A percentile compares a stretch with the other conserved stretches of the same genome.
phyloP scores from a whole-genome alignment of 2,888 invertebrate genomes.

The Isoperla grammatica region DNA sequence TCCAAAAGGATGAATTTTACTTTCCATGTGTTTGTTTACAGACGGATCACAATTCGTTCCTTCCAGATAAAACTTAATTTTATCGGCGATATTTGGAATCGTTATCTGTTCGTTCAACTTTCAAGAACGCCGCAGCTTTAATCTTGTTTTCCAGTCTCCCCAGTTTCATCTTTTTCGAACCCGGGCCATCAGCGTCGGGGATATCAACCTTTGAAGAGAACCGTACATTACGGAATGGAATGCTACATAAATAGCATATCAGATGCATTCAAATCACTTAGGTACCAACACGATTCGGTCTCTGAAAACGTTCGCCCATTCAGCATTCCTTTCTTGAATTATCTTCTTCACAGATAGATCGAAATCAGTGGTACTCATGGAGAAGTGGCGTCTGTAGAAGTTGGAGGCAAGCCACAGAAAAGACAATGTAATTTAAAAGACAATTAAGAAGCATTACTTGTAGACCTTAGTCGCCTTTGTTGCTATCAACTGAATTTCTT shows the following conservation, averaged over 20 bases:
- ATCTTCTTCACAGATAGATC: conserved; percentile 2
- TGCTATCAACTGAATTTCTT: too few species aligned
- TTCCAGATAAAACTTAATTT: conserved; percentile 6
- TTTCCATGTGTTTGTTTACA: not conserved
- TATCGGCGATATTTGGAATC: not conserved
- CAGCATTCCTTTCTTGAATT: not conserved
- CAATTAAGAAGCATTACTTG: too few species aligned
- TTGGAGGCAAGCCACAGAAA: too few species aligned
- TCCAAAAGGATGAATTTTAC: not conserved
- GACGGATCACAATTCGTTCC: not conserved
- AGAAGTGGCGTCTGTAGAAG: too few species aligned
- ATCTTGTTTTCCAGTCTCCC: conserved; percentile 1
- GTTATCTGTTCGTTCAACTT: conserved; percentile 6
- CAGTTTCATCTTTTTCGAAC: not conserved
- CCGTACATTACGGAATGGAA: conserved; percentile 1
- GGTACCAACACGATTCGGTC: not conserved
- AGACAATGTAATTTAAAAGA: too few species aligned
- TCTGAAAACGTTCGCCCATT: not conserved
- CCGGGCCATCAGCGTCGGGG: too few species aligned
- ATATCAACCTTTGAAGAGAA: too few species aligned
- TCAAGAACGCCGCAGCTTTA: not conserved
- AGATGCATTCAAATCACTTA: conserved; percentile 10
- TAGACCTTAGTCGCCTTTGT: too few species aligned
- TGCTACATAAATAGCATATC: conserved; percentile 1
- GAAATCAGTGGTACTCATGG: conserved; percentile 2